Percentiles rank a stretch among this genome's conserved stretches.
Conservation (phyloP, 2,113 vertebrate genomes). For the Phyllostomus hastatus region DNA sequence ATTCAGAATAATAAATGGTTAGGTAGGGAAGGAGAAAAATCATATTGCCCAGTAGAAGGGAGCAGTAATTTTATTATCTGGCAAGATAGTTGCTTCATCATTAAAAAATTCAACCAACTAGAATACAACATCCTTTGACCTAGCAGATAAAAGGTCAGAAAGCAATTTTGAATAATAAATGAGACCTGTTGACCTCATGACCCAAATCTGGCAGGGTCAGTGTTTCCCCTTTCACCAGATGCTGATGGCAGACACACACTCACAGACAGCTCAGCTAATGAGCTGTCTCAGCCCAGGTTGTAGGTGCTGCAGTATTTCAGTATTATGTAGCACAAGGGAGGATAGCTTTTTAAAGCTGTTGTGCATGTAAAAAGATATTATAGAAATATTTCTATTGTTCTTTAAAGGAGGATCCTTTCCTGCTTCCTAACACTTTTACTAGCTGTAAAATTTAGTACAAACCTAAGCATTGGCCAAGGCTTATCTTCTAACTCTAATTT, state of each 20-base stretch:
- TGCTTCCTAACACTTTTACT: background rate
- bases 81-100: conserved; percentile 76
- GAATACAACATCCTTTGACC: conserved; percentile 80
- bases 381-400: conserved; percentile 36
- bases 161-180: conserved; percentile 90
- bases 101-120: conserved; percentile 79
- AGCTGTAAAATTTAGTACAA: conserved; percentile 51
- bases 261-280: conserved; percentile 81
- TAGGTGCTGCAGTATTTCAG: background rate
- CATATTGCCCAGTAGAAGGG: background rate
- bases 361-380: conserved; percentile 60
- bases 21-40: background rate
- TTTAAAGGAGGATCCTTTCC: background rate
- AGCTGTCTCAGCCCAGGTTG: conserved; percentile 58
- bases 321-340: background rate
- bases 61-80: conserved; percentile 77
- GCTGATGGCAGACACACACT: conserved; percentile 82
- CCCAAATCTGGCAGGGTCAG: conserved; percentile 84
- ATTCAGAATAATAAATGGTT: background rate
- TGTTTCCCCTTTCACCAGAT: conserved; percentile 82
- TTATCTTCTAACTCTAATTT: conserved; percentile 36
- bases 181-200: conserved; percentile 86
- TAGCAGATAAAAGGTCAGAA: conserved; percentile 84
- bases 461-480: background rate
- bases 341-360: conserved; percentile 63